Conservation (phyloP, 2,113 vertebrate genomes). For the Muscicapa adusta region DNA sequence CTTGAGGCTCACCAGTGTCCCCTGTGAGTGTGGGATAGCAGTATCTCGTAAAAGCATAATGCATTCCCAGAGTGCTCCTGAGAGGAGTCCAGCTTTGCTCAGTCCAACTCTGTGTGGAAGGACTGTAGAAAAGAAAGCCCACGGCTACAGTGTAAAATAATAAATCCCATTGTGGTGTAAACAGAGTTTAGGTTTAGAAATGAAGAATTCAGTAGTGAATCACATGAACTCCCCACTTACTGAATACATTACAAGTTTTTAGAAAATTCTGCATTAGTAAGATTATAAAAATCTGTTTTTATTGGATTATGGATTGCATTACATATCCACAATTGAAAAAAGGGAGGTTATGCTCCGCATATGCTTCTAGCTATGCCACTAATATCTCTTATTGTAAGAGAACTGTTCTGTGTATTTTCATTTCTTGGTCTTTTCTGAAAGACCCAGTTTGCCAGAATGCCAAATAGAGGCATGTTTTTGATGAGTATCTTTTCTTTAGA, state of each 20-base stretch:
- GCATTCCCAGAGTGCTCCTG: background rate
- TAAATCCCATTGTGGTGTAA: background rate
- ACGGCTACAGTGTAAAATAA: accelerated
- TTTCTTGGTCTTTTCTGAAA: background rate
- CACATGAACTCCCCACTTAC: background rate
- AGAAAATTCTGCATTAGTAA: background rate
- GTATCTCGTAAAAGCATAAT: background rate
- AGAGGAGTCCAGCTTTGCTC: background rate
- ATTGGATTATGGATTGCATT: background rate
- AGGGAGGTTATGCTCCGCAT: background rate
- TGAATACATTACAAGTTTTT: background rate
- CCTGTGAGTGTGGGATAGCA: background rate
- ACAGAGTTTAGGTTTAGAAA: background rate
- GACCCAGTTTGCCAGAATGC: background rate
- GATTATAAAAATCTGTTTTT: background rate
- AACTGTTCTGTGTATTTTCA: background rate
- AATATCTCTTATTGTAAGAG: background rate
- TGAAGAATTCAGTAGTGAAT: background rate
- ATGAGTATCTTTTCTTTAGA: slow-evolving; percentile 32
- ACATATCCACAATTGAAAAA: background rate
- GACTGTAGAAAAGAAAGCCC: background rate
- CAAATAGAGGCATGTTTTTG: slow-evolving; percentile 49
- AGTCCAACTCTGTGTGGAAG: background rate
- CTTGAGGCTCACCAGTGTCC: background rate
- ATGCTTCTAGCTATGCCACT: background rate